A percentile compares a stretch with the other conserved stretches of the same genome.
phyloP scores from a whole-genome alignment of 2,113 vertebrate genomes.

The Onychorhynchus coronatus region DNA sequence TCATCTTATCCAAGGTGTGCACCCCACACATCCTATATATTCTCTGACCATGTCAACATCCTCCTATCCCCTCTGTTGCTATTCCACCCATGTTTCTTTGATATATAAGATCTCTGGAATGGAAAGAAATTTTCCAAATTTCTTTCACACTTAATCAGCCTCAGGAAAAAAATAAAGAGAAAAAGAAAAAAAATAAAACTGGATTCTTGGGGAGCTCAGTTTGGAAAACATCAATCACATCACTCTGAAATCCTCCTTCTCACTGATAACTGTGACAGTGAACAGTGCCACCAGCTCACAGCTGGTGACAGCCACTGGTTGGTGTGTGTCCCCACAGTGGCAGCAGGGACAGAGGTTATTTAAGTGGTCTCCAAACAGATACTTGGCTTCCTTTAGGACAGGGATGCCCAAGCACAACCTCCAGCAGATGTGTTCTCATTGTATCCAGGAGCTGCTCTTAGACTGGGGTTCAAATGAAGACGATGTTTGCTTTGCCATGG shows the following conservation, averaged over 20 bases:
- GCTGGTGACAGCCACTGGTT: neutral
- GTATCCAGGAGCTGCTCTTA: neutral
- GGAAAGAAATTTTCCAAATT: neutral
- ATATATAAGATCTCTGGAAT: neutral
- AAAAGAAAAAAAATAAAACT: too few relatives aligned
- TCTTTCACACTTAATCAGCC: neutral
- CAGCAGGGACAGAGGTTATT: neutral
- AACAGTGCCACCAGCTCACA: neutral
- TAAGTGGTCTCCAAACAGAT: neutral
- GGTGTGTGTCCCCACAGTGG: fast-evolving
- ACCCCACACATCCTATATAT: neutral
- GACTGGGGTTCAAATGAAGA: neutral
- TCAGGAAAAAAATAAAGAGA: neutral
- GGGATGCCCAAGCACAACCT: neutral
- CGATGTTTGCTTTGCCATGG: neutral
- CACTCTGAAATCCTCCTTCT: neutral
- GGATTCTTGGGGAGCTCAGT: neutral
- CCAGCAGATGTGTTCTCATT: neutral
- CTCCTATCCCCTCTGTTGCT: neutral
- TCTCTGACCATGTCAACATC: neutral
- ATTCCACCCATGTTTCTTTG: neutral
- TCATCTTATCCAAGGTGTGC: neutral
- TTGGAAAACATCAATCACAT: neutral
- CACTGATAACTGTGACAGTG: neutral
- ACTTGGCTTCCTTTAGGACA: neutral